Base-by-base conservation (phyloP, 2,797 vertebrate species). In the Crocodylus rhombifer region DNA sequence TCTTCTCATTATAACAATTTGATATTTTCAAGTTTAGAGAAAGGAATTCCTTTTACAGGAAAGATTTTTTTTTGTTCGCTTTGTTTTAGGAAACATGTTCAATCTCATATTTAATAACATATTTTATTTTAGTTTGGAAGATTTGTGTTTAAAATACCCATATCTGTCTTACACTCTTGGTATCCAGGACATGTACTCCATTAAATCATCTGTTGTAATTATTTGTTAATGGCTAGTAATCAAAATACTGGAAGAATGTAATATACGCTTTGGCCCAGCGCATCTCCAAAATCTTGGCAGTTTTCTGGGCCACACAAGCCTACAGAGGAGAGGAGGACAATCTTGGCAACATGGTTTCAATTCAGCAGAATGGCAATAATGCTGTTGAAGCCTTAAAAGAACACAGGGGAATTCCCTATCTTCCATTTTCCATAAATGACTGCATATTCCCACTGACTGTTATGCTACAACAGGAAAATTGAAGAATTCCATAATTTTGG, bases 21-120 rank as follows among this genome's bases (percentile, higher is more conserved):
- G 73, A 75, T 93, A 81, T 89, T 94, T 96, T 96, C 74, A 93
- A 97, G 86, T 96, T 82, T 89, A 33, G 80, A 79, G 77, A 75
- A 94, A 86, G 87, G 84, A 93, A 92, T 84, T 90, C 57, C 77
- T 78, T 84, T 80, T 73, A 80, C 10, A 11, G 71, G 63, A 86
- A 94, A 86, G n/a, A 33, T 77, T 17, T 88, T 51, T 80, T 51
- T 88, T 4, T 69, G 26, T 84, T 82, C 16, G 42, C 69, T 75
- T 89, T 91, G 77, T 89, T 80, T 51, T 1, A 7, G 75, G 88
- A 92, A 94, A 89, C 18, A 75, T 2, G 4, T 77, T 89, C 36
- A 69, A 23, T 82, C 69, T 61, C 83, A 80, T 61, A 55, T 82
- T 76, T 33, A 20, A 51, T 64, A 82, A 56, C 74, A 58, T 86